phyloP scores from a whole-genome alignment of 23 tunicate species.

The Ascidia mentula region DNA sequence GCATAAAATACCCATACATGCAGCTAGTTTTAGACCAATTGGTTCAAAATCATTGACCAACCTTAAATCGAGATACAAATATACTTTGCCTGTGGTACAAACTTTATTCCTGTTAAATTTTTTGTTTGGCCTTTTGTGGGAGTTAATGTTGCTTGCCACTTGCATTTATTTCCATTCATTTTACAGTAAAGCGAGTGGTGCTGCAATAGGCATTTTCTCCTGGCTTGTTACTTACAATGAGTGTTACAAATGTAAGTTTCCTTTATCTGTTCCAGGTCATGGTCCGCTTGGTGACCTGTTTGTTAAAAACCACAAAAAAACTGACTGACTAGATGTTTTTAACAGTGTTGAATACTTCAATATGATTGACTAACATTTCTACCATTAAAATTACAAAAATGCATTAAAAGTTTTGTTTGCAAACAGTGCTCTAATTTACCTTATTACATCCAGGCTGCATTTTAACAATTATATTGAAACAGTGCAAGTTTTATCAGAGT shows the following conservation, averaged over 20 bases:
- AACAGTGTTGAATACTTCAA: too few species aligned
- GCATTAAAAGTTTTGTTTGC: too few species aligned
- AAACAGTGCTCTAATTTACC: too few species aligned
- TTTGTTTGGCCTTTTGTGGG: slow-evolving; percentile 47
- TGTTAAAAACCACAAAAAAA: slow-evolving; percentile 14
- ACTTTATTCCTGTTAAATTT: slow-evolving; percentile 50
- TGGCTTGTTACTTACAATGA: slow-evolving; percentile 75
- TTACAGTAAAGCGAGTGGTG: slow-evolving; percentile 58
- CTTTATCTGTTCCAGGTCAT: slow-evolving; percentile 57
- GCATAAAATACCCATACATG: slow-evolving; percentile 32
- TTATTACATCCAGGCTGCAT: too few species aligned
- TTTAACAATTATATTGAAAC: too few species aligned
- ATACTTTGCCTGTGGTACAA: slow-evolving; percentile 20
- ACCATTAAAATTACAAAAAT: too few species aligned
- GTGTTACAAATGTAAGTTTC: slow-evolving; percentile 34
- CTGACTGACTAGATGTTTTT: background rate
- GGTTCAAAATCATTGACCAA: slow-evolving; percentile 32
- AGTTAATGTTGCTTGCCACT: slow-evolving; percentile 42
- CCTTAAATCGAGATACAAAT: slow-evolving; percentile 31
- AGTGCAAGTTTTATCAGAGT: too few species aligned
- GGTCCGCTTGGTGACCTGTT: slow-evolving; percentile 40
- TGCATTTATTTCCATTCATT: slow-evolving; percentile 82
- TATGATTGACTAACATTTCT: too few species aligned
- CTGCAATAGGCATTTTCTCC: slow-evolving; percentile 52
- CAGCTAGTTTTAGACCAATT: slow-evolving; percentile 24